These are phyloP conservation scores for Chrysopilus asiliformis DNA, from an alignment of 2,888 invertebrate species.

Conservation along the genomic window DNA sequence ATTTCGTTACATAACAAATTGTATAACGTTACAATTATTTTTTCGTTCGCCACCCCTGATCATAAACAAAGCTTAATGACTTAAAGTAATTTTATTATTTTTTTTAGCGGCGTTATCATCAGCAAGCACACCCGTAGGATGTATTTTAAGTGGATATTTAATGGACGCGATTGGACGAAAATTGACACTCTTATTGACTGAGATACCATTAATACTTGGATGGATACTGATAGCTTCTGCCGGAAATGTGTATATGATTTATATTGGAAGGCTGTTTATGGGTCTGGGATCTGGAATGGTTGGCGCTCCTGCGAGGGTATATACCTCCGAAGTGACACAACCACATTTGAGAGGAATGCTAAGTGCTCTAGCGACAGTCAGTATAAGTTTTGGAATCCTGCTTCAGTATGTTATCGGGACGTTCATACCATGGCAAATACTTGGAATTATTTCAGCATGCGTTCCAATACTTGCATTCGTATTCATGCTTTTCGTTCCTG, in stretches of 20 bases:
- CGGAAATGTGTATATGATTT: constrained; percentile 46
- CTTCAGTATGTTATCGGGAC: constrained; percentile 49
- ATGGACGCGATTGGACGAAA: constrained; percentile 57
- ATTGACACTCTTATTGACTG: constrained; percentile 47
- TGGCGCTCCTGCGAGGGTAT: constrained; percentile 54
- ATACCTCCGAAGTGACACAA: constrained; percentile 57
- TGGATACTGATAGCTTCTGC: constrained; percentile 51
- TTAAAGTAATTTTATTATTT: constrained; percentile 6
- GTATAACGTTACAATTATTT: no score
- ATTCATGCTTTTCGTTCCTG: constrained; percentile 50
- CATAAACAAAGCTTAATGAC: no score
- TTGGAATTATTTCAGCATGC: constrained; percentile 48
- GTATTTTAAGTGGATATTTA: constrained; percentile 53
- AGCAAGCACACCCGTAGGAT: constrained; percentile 54
- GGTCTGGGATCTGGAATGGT: constrained; percentile 62
- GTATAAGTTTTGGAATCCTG: constrained; percentile 57
- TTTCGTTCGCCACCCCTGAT: no score
- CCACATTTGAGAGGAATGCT: constrained; percentile 63
- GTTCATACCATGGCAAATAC: constrained; percentile 45
- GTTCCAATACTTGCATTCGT: constrained; percentile 47
- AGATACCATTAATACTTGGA: constrained; percentile 53
- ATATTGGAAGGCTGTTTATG: constrained; percentile 45
- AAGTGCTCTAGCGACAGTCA: constrained; percentile 55
- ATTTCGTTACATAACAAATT: no score
- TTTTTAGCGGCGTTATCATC: constrained; percentile 49